phyloP scores from a whole-genome alignment of 1,140 invertebrate genomes.

The Pseudomyrmex concolor region DNA sequence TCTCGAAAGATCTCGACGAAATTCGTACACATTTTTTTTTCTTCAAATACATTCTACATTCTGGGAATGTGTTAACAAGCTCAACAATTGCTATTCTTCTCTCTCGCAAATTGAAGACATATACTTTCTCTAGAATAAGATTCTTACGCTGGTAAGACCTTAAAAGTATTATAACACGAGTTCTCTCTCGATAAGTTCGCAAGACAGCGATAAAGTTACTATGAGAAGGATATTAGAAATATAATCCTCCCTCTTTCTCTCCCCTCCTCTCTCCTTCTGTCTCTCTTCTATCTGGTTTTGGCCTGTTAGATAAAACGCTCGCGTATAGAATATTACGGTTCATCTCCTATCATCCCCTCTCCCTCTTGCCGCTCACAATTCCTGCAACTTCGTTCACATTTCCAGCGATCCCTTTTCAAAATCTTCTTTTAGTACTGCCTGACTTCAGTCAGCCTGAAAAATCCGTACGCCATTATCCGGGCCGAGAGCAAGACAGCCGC shows the following conservation, averaged over 20 bases:
- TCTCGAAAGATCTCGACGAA: neutral
- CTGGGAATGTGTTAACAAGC: neutral
- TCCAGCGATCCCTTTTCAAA: constrained; percentile 60
- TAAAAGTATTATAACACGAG: neutral
- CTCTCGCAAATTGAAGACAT: neutral
- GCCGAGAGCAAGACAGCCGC: constrained; percentile 59
- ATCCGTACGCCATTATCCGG: constrained; percentile 64
- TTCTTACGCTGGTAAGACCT: neutral
- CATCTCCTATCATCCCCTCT: neutral
- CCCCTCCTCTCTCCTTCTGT: too few relatives aligned
- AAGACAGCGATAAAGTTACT: neutral
- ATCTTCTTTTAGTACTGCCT: constrained; percentile 59
- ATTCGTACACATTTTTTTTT: neutral
- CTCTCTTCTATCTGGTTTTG: neutral
- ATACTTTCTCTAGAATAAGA: neutral
- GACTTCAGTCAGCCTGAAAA: constrained; percentile 67
- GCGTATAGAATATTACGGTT: neutral
- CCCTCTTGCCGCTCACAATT: neutral
- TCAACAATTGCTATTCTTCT: neutral
- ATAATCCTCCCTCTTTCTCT: neutral
- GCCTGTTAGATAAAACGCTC: constrained; percentile 34
- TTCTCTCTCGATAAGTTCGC: neutral
- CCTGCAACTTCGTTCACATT: constrained; percentile 30
- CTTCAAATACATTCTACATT: neutral
- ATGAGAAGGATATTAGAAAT: constrained; percentile 10